Evolutionary conservation across 2,888 invertebrate species (phyloP).

Genomic region (Capitulum mitella): DNA sequence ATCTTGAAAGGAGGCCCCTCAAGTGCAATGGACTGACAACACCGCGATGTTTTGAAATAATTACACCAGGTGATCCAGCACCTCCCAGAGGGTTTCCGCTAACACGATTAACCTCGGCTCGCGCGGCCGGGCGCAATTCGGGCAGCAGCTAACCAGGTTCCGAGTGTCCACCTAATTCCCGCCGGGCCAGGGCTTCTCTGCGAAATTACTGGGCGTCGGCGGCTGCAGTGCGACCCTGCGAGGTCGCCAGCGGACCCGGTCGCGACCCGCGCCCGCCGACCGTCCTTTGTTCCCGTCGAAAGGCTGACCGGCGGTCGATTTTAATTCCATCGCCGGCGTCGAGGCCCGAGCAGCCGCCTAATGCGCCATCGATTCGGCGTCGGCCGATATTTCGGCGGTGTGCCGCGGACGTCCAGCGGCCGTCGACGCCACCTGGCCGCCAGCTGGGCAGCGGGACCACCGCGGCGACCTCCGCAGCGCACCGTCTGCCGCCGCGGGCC

Average conservation of each 20-base stretch:
- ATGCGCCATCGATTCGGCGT: constrained; percentile 4
- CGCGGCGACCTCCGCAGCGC: too few species aligned
- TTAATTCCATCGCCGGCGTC: background rate
- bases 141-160: background rate
- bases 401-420: too few species aligned
- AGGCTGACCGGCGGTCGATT: background rate
- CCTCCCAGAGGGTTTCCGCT: background rate
- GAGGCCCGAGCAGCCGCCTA: background rate
- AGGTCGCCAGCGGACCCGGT: too few species aligned
- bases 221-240: background rate
- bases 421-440: too few species aligned
- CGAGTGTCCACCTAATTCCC: background rate
- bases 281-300: background rate
- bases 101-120: background rate
- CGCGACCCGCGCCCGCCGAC: too few species aligned
- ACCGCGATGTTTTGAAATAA: background rate
- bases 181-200: background rate
- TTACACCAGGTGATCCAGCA: background rate
- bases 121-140: background rate
- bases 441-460: too few species aligned
- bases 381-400: background rate
- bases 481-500: too few species aligned
- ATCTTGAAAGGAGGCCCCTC: too few species aligned
- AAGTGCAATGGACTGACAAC: too few species aligned
- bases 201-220: background rate